Evolutionary conservation across 2,888 invertebrate genomes (phyloP).

Genomic region (Coenonympha glycerion): DNA sequence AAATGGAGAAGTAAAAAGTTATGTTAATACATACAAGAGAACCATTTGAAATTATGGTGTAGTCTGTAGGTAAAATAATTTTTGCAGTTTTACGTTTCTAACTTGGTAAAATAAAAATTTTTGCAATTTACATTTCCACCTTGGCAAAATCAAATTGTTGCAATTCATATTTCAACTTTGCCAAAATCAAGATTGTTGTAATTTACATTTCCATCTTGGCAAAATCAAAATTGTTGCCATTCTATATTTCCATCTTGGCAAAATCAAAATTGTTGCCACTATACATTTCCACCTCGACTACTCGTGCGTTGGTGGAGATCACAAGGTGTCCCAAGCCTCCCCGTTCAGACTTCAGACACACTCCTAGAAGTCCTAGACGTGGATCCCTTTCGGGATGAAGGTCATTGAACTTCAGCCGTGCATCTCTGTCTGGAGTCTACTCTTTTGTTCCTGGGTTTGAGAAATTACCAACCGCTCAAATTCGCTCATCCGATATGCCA

Average conservation of each 20-base stretch:
- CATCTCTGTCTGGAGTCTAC: constrained; percentile 20
- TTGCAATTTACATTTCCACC: no score
- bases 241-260: not conserved
- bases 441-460: constrained; percentile 15
- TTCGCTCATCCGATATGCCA: not conserved
- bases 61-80: no score
- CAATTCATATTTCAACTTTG: no score
- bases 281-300: not conserved
- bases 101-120: no score
- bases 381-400: not conserved
- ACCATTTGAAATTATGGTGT: no score
- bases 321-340: not conserved
- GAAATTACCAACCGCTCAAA: not conserved
- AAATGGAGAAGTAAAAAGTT: no score
- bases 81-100: no score
- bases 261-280: not conserved
- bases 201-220: not conserved
- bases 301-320: not conserved
- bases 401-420: not conserved
- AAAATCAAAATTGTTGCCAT: no score
- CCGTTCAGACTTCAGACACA: not conserved
- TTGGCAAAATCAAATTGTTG: no score
- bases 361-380: no score
- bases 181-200: no score
- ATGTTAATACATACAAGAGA: no score